Percentiles rank a stretch among this genome's conserved stretches.
phyloP scores from a whole-genome alignment of 2,888 invertebrate species.

The Blera fallax region DNA sequence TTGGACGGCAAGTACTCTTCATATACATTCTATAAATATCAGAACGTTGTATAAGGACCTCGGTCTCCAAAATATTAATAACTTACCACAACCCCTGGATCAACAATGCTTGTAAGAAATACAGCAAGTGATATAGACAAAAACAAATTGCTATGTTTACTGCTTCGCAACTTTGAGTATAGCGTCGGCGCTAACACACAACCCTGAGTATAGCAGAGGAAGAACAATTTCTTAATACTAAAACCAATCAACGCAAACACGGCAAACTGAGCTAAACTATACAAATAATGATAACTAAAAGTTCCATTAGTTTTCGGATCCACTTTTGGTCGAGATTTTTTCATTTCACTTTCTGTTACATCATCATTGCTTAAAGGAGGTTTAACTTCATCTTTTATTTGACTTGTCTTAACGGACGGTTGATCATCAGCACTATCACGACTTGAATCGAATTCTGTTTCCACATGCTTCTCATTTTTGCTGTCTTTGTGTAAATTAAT shows the following conservation, averaged over 20 bases:
- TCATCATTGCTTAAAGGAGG: background rate
- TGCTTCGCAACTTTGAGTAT: constrained; percentile 84
- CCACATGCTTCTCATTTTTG: constrained; percentile 75
- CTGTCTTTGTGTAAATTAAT: constrained; percentile 76
- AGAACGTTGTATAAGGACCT: background rate
- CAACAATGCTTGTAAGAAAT: constrained; percentile 82
- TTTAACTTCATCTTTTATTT: background rate
- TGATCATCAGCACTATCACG: background rate
- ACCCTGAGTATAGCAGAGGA: constrained; percentile 80
- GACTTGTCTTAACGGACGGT: background rate
- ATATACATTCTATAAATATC: constrained; percentile 77
- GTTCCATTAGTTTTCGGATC: background rate
- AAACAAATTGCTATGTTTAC: constrained; percentile 81
- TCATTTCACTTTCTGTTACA: constrained; percentile 12
- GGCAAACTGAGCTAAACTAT: constrained; percentile 87
- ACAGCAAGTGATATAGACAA: constrained; percentile 82
- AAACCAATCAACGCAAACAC: constrained; percentile 83
- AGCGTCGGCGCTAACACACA: constrained; percentile 86
- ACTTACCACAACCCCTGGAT: constrained; percentile 79
- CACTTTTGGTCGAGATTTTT: constrained; percentile 26
- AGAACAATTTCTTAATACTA: constrained; percentile 79
- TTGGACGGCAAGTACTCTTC: constrained; percentile 84
- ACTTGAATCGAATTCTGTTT: background rate
- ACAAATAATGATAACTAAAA: constrained; percentile 82
- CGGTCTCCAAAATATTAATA: constrained; percentile 20